Conservation (phyloP, 2,797 vertebrate species). For the Triplophysa bombifrons region DNA sequence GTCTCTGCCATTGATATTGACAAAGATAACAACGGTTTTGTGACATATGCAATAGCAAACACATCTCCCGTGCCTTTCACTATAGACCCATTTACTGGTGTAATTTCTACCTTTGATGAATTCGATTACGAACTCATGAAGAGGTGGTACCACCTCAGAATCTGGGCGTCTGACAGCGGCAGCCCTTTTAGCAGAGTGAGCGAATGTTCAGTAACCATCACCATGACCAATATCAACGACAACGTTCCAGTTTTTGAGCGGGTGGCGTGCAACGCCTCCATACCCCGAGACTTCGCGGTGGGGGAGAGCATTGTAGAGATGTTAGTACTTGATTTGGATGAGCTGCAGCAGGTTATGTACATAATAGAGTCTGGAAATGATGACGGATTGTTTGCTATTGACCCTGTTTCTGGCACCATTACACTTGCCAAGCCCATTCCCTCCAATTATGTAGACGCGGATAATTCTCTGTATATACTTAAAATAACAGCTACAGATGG, state of each 20-base stretch:
- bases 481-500: conserved; percentile 89
- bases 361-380: conserved; percentile 89
- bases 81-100: conserved; percentile 87
- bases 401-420: conserved; percentile 83
- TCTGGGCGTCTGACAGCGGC: conserved; percentile 94
- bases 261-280: conserved; percentile 85
- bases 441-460: conserved; percentile 57
- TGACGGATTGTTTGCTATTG: conserved; percentile 83
- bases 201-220: conserved; percentile 85
- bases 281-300: conserved; percentile 79
- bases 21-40: conserved; percentile 81
- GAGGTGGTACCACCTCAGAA: conserved; percentile 84
- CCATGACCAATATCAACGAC: conserved; percentile 92
- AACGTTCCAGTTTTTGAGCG: conserved; percentile 91
- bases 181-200: conserved; percentile 87
- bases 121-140: conserved; percentile 96
- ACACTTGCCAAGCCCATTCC: conserved; percentile 79
- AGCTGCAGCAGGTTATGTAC: conserved; percentile 88
- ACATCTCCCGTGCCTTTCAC: conserved; percentile 81
- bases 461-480: conserved; percentile 76
- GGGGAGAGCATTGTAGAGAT: conserved; percentile 78
- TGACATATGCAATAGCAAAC: conserved; percentile 86
- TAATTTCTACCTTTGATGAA: conserved; percentile 84
- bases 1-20: conserved; percentile 85
- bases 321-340: conserved; percentile 91